Percentiles rank a stretch among this genome's conserved stretches.
phyloP scores from a whole-genome alignment of 2,113 vertebrate species.

The Xiphophorus hellerii region DNA sequence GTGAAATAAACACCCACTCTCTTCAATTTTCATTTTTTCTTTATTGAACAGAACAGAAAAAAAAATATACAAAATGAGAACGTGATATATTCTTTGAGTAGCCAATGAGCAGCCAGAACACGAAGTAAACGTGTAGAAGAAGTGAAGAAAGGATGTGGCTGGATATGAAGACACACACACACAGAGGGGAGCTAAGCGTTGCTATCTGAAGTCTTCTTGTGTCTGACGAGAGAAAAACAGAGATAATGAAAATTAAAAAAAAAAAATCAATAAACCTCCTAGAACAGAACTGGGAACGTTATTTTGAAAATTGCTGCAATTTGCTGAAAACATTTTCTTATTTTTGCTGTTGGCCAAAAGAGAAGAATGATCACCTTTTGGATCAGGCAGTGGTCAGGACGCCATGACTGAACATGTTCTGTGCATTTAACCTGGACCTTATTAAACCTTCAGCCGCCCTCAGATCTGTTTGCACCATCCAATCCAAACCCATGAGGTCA shows the following conservation, averaged over 20 bases:
- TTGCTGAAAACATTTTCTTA: background rate
- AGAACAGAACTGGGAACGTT: background rate
- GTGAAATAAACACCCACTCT: conserved; percentile 47
- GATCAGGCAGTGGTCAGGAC: too few species aligned
- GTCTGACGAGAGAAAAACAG: conserved; percentile 17
- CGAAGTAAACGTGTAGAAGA: conserved; percentile 69
- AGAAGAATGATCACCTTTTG: background rate
- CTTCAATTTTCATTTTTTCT: conserved; percentile 41
- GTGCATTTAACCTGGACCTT: conserved; percentile 3
- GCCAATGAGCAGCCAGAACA: conserved; percentile 31
- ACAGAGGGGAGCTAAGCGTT: conserved; percentile 46
- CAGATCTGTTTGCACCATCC: background rate
- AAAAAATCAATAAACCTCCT: background rate
- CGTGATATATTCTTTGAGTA: conserved; percentile 67
- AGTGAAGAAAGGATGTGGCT: conserved; percentile 22
- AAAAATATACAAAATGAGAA: conserved; percentile 67
- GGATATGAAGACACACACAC: conserved; percentile 2
- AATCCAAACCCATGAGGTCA: background rate
- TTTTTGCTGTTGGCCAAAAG: background rate
- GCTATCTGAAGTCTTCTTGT: conserved; percentile 35
- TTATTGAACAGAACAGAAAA: conserved; percentile 78
- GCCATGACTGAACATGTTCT: background rate
- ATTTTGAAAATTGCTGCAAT: too few species aligned
- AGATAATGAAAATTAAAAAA: background rate
- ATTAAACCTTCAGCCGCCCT: background rate